Conservation (phyloP, 1,140 invertebrate species). For the Lanistes nyassanus region DNA sequence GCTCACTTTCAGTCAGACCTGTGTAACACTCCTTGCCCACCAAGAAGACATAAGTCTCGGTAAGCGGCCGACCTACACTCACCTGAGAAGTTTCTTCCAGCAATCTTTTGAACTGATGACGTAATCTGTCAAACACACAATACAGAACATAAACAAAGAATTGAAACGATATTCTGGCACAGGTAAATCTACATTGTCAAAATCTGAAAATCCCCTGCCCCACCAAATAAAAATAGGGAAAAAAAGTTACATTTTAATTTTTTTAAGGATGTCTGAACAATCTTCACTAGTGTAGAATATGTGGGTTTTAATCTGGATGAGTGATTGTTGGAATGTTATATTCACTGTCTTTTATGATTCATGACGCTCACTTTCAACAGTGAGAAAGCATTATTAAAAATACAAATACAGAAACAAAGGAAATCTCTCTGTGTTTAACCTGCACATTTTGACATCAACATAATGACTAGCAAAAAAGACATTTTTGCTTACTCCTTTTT, state of each 20-base stretch:
- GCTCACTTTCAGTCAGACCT: constrained; percentile 87
- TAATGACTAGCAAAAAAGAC: no score
- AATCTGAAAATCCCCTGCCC: neutral
- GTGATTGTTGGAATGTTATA: no score
- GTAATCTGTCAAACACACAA: constrained; percentile 65
- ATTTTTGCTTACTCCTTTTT: constrained; percentile 82
- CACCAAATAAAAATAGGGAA: neutral
- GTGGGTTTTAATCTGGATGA: no score
- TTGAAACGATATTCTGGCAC: no score
- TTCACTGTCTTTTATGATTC: no score
- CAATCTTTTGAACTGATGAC: constrained; percentile 89
- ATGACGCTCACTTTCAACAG: neutral
- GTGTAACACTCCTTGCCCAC: constrained; percentile 96
- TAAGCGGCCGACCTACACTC: constrained; percentile 87
- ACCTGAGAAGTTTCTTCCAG: constrained; percentile 92
- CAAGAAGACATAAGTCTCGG: constrained; percentile 92
- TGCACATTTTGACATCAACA: neutral
- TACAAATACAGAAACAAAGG: neutral
- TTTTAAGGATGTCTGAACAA: no score
- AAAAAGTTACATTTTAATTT: neutral
- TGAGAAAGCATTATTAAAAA: neutral
- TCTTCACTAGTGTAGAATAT: no score
- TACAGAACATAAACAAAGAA: no score
- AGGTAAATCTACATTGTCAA: no score
- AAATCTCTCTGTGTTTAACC: neutral